phyloP scores from a whole-genome alignment of 1,140 invertebrate genomes.

The Orchestia grillus region DNA sequence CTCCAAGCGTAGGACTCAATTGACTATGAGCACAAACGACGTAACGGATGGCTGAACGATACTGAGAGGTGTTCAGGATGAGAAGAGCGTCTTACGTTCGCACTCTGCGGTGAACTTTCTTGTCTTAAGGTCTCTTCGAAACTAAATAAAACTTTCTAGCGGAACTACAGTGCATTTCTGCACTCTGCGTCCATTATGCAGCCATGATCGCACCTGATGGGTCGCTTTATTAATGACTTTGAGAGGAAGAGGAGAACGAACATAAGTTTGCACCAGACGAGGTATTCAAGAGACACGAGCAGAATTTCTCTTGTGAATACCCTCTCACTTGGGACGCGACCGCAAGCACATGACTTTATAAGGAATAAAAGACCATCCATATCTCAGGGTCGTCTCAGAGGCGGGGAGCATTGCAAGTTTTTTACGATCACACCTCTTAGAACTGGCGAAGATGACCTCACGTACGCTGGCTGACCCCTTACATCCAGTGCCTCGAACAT shows the following conservation, averaged over 20 bases:
- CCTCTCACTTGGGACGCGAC: neutral
- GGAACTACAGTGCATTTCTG: neutral
- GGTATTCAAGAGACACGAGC: neutral
- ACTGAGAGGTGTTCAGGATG: neutral
- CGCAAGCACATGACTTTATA: neutral
- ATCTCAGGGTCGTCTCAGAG: neutral
- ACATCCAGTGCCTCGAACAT: neutral
- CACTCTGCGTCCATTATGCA: neutral
- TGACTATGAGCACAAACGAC: constrained; percentile 9
- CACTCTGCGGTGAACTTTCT: neutral
- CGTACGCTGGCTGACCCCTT: constrained; percentile 2
- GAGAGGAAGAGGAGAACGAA: neutral
- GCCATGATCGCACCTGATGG: neutral
- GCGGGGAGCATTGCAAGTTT: neutral
- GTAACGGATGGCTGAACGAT: constrained; percentile 24
- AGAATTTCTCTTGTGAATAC: neutral
- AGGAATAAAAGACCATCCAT: neutral
- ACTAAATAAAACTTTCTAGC: neutral
- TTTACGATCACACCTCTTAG: neutral
- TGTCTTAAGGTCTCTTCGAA: neutral
- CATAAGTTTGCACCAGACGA: neutral
- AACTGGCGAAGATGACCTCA: constrained; percentile 13
- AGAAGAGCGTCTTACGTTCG: neutral
- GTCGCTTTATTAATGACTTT: neutral
- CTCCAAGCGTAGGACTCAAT: constrained; percentile 52